Percentiles rank a stretch among this genome's conserved stretches.
Evolutionary conservation across 2,888 invertebrate genomes (phyloP).

Genomic region (Gastracanthus pulcherrimus): DNA sequence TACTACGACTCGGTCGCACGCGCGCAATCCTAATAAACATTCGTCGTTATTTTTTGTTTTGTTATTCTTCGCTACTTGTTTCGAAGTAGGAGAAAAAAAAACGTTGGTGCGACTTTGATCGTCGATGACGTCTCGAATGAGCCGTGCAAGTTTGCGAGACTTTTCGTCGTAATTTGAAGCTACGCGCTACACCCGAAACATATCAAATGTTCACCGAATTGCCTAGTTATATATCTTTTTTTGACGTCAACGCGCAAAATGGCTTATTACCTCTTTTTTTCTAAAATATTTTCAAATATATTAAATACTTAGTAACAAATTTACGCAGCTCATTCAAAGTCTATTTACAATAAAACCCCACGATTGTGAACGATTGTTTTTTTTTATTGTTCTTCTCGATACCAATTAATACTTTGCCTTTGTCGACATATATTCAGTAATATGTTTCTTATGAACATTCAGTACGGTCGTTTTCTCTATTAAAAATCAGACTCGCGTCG

Average conservation of each 20-base stretch:
- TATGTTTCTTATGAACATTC: constrained; percentile 43
- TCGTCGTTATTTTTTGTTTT: background rate
- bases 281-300: background rate
- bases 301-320: constrained; percentile 44
- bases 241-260: too few relatives aligned
- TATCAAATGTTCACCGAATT: constrained; percentile 29
- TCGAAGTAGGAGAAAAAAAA: background rate
- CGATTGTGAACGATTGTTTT: constrained; percentile 4
- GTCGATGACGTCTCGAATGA: constrained; percentile 33
- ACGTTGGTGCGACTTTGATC: background rate
- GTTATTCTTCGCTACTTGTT: background rate
- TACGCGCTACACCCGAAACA: constrained; percentile 12
- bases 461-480: constrained; percentile 13
- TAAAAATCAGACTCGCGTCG: constrained; percentile 28
- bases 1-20: constrained; percentile 23
- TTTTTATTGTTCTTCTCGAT: background rate
- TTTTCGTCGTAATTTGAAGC: constrained; percentile 28
- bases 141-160: constrained; percentile 25
- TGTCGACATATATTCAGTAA: constrained; percentile 1
- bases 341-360: constrained; percentile 49
- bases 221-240: too few relatives aligned
- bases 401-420: constrained; percentile 28
- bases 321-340: constrained; percentile 48
- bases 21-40: constrained; percentile 24
- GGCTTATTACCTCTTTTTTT: too few relatives aligned